Evolutionary conservation across 2,888 invertebrate species (phyloP).

Genomic region (Sepioteuthis lessoniana): DNA sequence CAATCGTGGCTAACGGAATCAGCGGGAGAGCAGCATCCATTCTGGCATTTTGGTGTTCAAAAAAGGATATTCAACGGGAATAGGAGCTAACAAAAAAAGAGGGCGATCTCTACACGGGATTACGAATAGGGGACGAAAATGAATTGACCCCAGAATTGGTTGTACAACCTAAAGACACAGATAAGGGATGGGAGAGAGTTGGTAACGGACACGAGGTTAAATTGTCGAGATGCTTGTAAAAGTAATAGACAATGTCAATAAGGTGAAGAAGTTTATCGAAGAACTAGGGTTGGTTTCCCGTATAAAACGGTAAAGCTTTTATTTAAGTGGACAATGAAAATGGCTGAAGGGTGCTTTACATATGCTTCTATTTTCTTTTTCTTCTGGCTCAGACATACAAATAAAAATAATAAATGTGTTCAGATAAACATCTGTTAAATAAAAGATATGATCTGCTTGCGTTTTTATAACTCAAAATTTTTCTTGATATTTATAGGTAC

Average conservation of each 20-base stretch:
- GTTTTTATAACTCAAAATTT: no score
- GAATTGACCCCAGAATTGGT: not conserved
- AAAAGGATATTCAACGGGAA: not conserved
- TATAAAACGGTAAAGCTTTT: not conserved
- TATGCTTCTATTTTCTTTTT: not conserved
- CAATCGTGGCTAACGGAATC: not conserved
- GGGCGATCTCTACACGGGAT: not conserved
- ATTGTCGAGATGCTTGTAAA: not conserved
- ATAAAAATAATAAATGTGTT: not conserved
- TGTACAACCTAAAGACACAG: not conserved
- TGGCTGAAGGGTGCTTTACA: not conserved
- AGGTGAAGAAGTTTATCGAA: not conserved
- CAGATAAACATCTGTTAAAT: not conserved
- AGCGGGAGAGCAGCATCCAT: not conserved
- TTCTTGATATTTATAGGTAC: no score
- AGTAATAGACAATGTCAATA: not conserved
- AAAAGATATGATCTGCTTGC: not conserved
- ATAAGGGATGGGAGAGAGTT: not conserved
- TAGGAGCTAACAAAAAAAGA: not conserved
- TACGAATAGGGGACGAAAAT: not conserved
- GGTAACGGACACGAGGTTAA: not conserved
- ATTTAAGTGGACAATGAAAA: conserved; percentile 21
- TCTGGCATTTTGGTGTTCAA: not conserved
- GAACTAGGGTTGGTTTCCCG: not conserved
- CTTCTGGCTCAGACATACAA: not conserved